phyloP scores from a whole-genome alignment of 2,888 invertebrate genomes.

The Alitta virens region DNA sequence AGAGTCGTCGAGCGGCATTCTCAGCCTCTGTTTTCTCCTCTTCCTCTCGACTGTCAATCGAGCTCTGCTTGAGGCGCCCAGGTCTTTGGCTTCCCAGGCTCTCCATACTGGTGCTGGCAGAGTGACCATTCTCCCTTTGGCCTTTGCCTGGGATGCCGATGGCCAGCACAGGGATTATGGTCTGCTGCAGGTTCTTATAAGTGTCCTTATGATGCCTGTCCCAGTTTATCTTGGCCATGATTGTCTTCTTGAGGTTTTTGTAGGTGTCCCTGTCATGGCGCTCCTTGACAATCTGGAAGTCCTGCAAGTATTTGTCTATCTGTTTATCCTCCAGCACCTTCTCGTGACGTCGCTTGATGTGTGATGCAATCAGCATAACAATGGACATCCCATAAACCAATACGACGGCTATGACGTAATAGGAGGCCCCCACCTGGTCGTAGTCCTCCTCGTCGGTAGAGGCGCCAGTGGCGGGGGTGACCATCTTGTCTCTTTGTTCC shows the following conservation, averaged over 20 bases:
- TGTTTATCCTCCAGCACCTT: slow-evolving; percentile 32
- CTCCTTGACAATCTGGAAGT: slow-evolving; percentile 31
- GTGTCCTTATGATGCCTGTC: slow-evolving; percentile 14
- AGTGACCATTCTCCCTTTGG: neutral
- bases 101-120: neutral
- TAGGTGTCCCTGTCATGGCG: slow-evolving; percentile 27
- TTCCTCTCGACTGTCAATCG: too few species aligned
- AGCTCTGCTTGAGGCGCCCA: too few species aligned
- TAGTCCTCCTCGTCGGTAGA: slow-evolving; percentile 5
- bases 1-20: neutral
- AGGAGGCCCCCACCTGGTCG: slow-evolving; percentile 41
- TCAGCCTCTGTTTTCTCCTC: neutral
- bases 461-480: neutral
- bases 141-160: slow-evolving; percentile 9
- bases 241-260: slow-evolving; percentile 27
- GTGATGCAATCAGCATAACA: slow-evolving; percentile 55
- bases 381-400: slow-evolving; percentile 55
- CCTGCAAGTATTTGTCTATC: slow-evolving; percentile 34
- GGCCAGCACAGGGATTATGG: slow-evolving; percentile 10
- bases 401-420: slow-evolving; percentile 55
- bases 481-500: neutral
- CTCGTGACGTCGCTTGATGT: slow-evolving; percentile 41
- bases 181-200: slow-evolving; percentile 5
- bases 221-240: slow-evolving; percentile 25
- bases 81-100: neutral